Base-by-base conservation (phyloP, 2,113 vertebrate genomes). In the Lepus timidus region DNA sequence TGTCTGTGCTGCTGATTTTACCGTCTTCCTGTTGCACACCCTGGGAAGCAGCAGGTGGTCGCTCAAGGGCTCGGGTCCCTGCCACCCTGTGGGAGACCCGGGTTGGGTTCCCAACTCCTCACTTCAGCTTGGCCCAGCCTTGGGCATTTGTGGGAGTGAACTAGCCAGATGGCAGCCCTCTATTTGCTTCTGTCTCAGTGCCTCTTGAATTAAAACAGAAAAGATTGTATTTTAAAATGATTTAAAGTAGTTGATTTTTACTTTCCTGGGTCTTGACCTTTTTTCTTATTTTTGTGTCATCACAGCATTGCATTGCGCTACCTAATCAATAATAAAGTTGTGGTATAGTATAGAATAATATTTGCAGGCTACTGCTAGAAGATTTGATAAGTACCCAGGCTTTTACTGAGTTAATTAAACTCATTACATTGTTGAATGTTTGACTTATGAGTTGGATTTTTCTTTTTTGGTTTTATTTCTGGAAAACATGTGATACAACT, bases 401-500 rank as follows among this genome's bases (percentile, higher is more conserved):
- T 93, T 20, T 88, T 78, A 25, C 39, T 70, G 67, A 84, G 51
- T 44, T 44, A 44, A 70, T 12, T 74, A 85, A 23, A 25, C 75
- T 84, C 17, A 31, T 76, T 80, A 58, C 70, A 23, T 70, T 85
- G 58, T 33, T 14, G 39, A 39, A 58, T 91, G 79, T 91, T 82
- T 83, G 70, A 78, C 70, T 70, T 81, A 14, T n/a, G 52, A 16
- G 62, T 67, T 71, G 61, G 58, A 16, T 27, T 51, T 82, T 64
- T 36, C 17, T 91, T 76, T 58, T 14, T 61, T n/a, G 4, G 29
- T 64, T 74, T 88, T 90, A 36, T 88, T 85, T 92, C 65, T 80
- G 71, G 39, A 87, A 97, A 95, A 89, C 71, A 84, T 25, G 16
- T 61, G 79, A 64, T 55, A 62, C 87, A 89, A 78, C n/a, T 83